phyloP scores from a whole-genome alignment of 2,888 invertebrate genomes.

The Portevinia maculata region DNA sequence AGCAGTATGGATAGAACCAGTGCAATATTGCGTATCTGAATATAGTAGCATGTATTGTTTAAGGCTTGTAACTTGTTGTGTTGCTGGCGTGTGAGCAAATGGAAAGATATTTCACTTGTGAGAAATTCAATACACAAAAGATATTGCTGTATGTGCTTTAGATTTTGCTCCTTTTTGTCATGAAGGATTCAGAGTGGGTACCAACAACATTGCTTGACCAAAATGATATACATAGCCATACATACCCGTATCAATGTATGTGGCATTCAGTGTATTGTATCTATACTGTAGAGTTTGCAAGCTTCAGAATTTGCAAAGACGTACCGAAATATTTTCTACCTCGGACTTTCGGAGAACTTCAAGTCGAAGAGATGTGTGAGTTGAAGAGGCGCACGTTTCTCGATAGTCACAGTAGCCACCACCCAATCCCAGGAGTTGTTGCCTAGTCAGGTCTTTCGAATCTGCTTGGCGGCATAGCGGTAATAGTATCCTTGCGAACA shows the following conservation, averaged over 20 bases:
- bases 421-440: constrained; percentile 39
- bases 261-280: constrained; percentile 23
- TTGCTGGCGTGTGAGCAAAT: constrained; percentile 64
- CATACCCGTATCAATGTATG: not conserved
- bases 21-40: not conserved
- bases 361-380: constrained; percentile 69
- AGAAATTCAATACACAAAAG: constrained; percentile 70
- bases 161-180: constrained; percentile 55
- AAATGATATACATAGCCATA: constrained; percentile 16
- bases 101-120: constrained; percentile 72
- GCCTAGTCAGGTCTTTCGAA: constrained; percentile 69
- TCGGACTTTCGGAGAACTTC: constrained; percentile 69
- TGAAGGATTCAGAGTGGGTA: constrained; percentile 45
- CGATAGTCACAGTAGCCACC: constrained; percentile 53
- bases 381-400: constrained; percentile 61
- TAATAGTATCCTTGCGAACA: constrained; percentile 74
- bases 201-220: constrained; percentile 58
- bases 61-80: constrained; percentile 20
- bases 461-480: constrained; percentile 72
- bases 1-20: constrained; percentile 21
- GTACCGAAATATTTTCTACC: constrained; percentile 70
- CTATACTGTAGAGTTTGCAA: constrained; percentile 50
- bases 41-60: not conserved
- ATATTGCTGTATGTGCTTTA: constrained; percentile 51
- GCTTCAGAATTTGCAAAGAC: constrained; percentile 65